A percentile compares a stretch with the other conserved stretches of the same genome.
Conservation (phyloP, 2,888 invertebrate species). For the Rhagonycha lutea region DNA sequence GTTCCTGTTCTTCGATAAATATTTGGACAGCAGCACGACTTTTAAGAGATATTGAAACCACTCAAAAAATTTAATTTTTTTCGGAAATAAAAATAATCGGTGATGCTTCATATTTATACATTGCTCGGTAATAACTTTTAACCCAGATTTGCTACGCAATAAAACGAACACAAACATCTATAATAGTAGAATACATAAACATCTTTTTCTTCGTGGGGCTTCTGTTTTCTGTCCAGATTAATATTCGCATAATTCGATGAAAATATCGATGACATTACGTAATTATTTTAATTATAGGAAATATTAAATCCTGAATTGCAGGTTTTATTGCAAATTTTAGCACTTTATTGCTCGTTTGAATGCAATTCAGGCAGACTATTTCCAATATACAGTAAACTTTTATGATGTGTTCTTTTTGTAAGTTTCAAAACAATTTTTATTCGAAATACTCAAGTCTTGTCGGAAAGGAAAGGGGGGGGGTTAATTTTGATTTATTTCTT, state of each 20-base stretch:
- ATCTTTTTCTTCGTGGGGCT: background rate
- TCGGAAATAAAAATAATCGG: background rate
- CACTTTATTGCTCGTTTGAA: background rate
- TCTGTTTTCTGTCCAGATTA: background rate
- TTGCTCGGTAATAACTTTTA: background rate
- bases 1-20: background rate
- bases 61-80: too few relatives aligned
- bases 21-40: background rate
- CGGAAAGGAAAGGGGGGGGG: too few relatives aligned
- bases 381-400: background rate
- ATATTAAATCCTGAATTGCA: background rate
- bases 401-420: too few relatives aligned
- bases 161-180: background rate
- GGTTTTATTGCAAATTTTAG: background rate
- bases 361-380: background rate
- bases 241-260: background rate
- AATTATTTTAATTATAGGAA: background rate
- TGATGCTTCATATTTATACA: background rate
- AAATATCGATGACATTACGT: constrained; percentile 1
- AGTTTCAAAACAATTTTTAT: too few relatives aligned
- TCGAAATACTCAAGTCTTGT: too few relatives aligned
- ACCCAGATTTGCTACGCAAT: background rate
- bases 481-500: too few relatives aligned
- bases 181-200: background rate
- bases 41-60: background rate